Percentiles rank a stretch among this genome's conserved stretches.
phyloP scores from a whole-genome alignment of 2,113 vertebrate genomes.

The Oryzias curvinotus region DNA sequence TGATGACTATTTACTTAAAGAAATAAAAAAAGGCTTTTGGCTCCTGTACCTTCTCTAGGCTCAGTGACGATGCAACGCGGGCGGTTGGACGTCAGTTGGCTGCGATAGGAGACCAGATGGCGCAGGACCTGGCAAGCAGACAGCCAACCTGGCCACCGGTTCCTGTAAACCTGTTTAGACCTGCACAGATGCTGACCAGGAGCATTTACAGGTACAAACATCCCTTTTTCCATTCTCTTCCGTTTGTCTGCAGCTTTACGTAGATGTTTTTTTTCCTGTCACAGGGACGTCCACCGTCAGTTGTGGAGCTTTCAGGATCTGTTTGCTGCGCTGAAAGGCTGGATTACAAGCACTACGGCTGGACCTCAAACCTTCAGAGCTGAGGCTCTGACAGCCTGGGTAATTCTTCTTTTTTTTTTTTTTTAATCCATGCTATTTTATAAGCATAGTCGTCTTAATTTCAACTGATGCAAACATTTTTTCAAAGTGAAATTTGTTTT shows the following conservation, averaged over 20 bases:
- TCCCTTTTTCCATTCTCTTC: accelerated
- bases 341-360: constrained; percentile 45
- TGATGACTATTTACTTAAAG: background rate
- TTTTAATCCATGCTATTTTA: background rate
- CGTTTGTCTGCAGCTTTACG: background rate
- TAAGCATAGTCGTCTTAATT: too few species aligned
- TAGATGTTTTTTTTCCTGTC: constrained; percentile 1
- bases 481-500: too few species aligned
- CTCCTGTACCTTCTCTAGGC: constrained; percentile 18
- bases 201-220: constrained; percentile 55
- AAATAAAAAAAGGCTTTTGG: background rate
- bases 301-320: constrained; percentile 51
- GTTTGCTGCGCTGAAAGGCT: constrained; percentile 51
- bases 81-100: constrained; percentile 83
- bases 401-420: constrained; percentile 38
- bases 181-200: constrained; percentile 51
- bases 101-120: constrained; percentile 83
- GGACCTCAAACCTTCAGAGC: constrained; percentile 40
- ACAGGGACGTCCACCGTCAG: constrained; percentile 55
- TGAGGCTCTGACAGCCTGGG: constrained; percentile 57
- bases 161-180: constrained; percentile 46
- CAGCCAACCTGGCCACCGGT: constrained; percentile 27
- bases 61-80: constrained; percentile 59
- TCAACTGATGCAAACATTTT: background rate
- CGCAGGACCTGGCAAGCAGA: constrained; percentile 55